These are phyloP conservation scores for Spheniscus humboldti DNA, from an alignment of 2,797 vertebrate species.

Conservation along the genomic window DNA sequence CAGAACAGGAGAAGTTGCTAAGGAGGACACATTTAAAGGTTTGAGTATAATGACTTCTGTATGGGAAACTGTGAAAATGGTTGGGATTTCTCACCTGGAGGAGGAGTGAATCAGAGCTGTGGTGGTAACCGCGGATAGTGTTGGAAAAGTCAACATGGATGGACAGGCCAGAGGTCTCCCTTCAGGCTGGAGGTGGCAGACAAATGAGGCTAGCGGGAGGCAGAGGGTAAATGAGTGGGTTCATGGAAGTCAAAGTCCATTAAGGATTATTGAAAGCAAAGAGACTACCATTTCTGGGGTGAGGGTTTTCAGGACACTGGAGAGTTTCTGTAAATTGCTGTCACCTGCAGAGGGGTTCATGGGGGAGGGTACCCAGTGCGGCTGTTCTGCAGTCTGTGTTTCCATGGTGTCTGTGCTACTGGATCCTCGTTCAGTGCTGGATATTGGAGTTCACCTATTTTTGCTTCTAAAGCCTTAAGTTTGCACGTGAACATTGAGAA, in stretches of 20 bases:
- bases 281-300: background rate
- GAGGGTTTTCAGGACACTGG: background rate
- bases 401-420: background rate
- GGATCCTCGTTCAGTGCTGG: background rate
- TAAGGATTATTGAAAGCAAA: background rate
- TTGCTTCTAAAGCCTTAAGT: background rate
- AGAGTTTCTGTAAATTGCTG: background rate
- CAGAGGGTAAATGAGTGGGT: background rate
- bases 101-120: background rate
- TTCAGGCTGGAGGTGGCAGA: background rate
- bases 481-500: background rate
- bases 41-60: background rate
- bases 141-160: background rate
- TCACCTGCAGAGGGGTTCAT: fast-evolving
- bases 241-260: background rate
- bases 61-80: background rate
- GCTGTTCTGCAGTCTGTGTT: background rate
- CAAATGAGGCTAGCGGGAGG: background rate
- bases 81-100: background rate
- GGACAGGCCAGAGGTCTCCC: background rate
- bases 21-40: background rate
- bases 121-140: background rate
- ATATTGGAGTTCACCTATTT: background rate
- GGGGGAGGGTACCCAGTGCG: background rate
- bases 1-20: background rate